These are phyloP conservation scores for Chlamydotis undulata DNA, from an alignment of 2,113 vertebrate genomes.

Conservation along the genomic window DNA sequence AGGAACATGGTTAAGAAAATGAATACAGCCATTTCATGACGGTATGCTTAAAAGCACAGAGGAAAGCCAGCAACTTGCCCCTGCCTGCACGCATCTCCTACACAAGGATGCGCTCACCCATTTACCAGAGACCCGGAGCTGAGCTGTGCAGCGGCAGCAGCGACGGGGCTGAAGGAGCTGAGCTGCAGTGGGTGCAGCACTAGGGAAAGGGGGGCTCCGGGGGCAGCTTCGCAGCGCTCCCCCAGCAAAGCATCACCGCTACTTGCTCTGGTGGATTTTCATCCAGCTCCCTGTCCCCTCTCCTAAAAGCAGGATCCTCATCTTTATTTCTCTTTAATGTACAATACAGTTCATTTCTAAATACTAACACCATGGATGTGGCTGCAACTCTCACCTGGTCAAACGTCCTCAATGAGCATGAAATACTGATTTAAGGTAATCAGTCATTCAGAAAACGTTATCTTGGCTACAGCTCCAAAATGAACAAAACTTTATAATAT, in stretches of 20 bases:
- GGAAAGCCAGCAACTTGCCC: neutral
- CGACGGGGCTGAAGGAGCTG: neutral
- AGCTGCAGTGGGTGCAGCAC: neutral
- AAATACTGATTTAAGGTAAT: neutral
- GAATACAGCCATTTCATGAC: neutral
- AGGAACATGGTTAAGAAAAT: neutral
- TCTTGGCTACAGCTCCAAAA: neutral
- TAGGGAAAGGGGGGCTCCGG: neutral
- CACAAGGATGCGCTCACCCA: neutral
- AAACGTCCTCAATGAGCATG: neutral
- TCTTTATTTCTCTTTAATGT: neutral
- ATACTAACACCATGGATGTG: neutral
- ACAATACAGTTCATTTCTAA: neutral
- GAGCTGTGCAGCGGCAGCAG: neutral
- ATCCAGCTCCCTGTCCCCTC: neutral
- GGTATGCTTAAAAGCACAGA: neutral
- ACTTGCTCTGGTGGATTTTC: neutral
- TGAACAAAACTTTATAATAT: neutral
- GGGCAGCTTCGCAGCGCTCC: neutral
- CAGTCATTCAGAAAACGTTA: neutral
- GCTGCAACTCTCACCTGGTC: neutral
- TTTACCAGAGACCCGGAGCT: neutral
- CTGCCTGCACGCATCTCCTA: neutral
- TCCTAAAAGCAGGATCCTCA: neutral
- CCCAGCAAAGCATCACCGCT: neutral